phyloP scores from a whole-genome alignment of 92 coral and sea anemone species.

The Epizoanthus scotinus region DNA sequence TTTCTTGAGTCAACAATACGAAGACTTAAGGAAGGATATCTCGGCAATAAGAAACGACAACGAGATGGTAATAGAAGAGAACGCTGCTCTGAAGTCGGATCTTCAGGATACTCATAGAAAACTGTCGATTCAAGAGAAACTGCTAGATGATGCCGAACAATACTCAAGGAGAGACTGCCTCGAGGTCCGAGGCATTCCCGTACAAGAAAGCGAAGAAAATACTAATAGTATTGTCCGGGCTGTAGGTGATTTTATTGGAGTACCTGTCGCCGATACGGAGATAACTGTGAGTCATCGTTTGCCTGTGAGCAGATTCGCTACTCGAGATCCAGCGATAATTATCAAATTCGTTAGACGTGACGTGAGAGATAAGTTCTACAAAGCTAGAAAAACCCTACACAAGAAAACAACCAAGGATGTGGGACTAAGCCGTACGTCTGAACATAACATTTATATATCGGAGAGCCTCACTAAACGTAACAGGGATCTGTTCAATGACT shows the following conservation, averaged over 20 bases:
- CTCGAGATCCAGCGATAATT: conserved; percentile 1
- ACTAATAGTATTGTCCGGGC: not conserved
- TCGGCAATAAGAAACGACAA: too few species aligned
- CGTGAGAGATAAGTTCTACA: not conserved
- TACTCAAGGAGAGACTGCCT: too few species aligned
- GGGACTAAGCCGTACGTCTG: conserved; percentile 36
- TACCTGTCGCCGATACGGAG: not conserved
- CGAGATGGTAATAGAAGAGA: too few species aligned
- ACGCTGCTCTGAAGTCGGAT: too few species aligned
- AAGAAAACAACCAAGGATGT: conserved; percentile 26
- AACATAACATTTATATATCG: conserved; percentile 48
- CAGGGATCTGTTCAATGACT: conserved; percentile 28
- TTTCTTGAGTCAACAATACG: too few species aligned
- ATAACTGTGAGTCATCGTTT: not conserved
- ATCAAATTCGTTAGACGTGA: too few species aligned
- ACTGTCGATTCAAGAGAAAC: conserved; percentile 4
- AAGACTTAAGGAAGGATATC: too few species aligned
- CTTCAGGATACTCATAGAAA: conserved; percentile 8
- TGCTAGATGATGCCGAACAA: not conserved
- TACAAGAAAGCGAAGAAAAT: conserved; percentile 13
- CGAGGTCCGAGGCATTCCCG: conserved; percentile 1
- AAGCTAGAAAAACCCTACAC: conserved; percentile 2
- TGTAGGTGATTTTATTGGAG: too few species aligned
- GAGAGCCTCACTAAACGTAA: conserved; percentile 49
- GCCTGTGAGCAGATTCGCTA: not conserved